Percentiles rank a stretch among this genome's conserved stretches.
phyloP scores from a whole-genome alignment of 2,113 vertebrate species.

The Planiliza haematocheilus region DNA sequence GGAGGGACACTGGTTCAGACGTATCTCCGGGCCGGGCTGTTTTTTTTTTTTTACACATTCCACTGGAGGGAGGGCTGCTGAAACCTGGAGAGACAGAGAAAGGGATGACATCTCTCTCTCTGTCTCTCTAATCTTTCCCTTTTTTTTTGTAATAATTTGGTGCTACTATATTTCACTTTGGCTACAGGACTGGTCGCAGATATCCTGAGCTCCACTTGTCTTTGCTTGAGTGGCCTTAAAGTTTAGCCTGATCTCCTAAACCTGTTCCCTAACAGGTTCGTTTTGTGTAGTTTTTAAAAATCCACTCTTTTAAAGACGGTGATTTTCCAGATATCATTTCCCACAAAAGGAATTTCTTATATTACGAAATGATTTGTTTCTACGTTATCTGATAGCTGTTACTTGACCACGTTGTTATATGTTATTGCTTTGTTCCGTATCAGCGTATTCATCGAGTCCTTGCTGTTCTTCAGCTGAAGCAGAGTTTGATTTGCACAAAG shows the following conservation, averaged over 20 bases:
- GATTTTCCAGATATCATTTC: constrained; percentile 32
- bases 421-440: constrained; percentile 49
- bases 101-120: constrained; percentile 43
- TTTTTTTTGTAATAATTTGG: constrained; percentile 73
- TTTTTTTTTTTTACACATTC: constrained; percentile 60
- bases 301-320: constrained; percentile 52
- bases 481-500: constrained; percentile 74
- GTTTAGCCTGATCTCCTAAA: constrained; percentile 23
- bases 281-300: constrained; percentile 54
- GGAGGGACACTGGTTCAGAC: constrained; percentile 28
- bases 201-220: constrained; percentile 28
- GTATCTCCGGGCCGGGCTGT: constrained; percentile 37
- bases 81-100: constrained; percentile 44
- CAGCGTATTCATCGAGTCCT: constrained; percentile 41
- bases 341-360: constrained; percentile 54
- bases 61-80: constrained; percentile 72
- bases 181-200: constrained; percentile 69
- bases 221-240: constrained; percentile 23
- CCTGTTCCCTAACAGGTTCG: constrained; percentile 53
- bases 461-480: constrained; percentile 56
- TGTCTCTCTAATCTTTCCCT: constrained; percentile 37
- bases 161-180: constrained; percentile 74
- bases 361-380: constrained; percentile 52
- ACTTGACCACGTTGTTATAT: constrained; percentile 64
- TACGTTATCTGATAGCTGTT: constrained; percentile 61